phyloP scores from a whole-genome alignment of 2,888 invertebrate genomes.

The Gymnocheta viridis region DNA sequence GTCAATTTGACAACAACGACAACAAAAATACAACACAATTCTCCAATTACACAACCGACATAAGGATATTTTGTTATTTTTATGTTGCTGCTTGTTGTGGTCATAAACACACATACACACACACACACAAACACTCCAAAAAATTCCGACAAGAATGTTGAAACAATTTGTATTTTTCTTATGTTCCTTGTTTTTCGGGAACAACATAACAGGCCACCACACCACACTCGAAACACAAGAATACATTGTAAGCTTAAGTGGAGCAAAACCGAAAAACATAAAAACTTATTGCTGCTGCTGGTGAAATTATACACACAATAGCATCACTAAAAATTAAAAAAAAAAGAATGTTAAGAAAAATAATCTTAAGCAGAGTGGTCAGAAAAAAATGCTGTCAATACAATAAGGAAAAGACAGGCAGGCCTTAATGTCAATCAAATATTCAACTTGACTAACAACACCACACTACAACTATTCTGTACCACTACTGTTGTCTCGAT shows the following conservation, averaged over 20 bases:
- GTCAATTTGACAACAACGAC: slow-evolving; percentile 1
- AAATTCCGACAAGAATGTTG: slow-evolving; percentile 43
- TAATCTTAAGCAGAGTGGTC: slow-evolving; percentile 3
- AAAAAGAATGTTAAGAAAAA: background rate
- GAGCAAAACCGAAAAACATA: slow-evolving; percentile 62
- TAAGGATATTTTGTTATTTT: slow-evolving; percentile 55
- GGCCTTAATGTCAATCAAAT: slow-evolving; percentile 66
- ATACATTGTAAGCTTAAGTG: slow-evolving; percentile 63
- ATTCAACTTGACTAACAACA: slow-evolving; percentile 45
- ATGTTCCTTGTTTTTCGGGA: background rate
- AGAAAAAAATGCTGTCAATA: slow-evolving; percentile 49
- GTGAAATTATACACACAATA: slow-evolving; percentile 51
- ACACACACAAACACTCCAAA: slow-evolving; percentile 4
- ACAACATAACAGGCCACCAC: slow-evolving; percentile 27
- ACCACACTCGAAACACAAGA: slow-evolving; percentile 19
- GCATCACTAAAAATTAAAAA: background rate
- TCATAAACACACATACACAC: slow-evolving; percentile 48
- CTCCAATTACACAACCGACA: slow-evolving; percentile 67
- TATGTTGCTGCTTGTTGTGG: slow-evolving; percentile 37
- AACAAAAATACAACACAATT: slow-evolving; percentile 30
- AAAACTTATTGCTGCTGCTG: slow-evolving; percentile 48
- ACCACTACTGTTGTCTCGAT: slow-evolving; percentile 50
- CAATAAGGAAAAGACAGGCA: slow-evolving; percentile 26
- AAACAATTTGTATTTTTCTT: slow-evolving; percentile 25
- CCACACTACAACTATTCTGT: background rate